Conservation (phyloP, 2,888 invertebrate species). For the Lordiphosa fenestrarum region DNA sequence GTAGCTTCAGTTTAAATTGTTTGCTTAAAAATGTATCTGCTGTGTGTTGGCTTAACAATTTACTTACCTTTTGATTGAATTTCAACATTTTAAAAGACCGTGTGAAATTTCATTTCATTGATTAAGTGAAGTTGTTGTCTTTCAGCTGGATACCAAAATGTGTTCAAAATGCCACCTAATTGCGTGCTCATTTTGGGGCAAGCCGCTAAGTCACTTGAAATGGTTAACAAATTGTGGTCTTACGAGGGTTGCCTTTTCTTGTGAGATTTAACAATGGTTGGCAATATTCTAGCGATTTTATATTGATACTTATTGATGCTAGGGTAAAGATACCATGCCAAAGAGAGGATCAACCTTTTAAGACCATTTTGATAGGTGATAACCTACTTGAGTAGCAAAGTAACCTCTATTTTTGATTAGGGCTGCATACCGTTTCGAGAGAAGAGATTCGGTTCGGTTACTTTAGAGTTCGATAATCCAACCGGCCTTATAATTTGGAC, state of each 20-base stretch:
- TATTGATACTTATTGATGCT: too few relatives aligned
- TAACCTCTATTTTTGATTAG: too few relatives aligned
- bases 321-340: too few relatives aligned
- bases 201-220: constrained; percentile 32
- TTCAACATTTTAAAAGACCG: constrained; percentile 30
- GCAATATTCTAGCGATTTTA: too few relatives aligned
- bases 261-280: too few relatives aligned
- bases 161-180: constrained; percentile 62
- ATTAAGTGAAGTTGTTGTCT: constrained; percentile 37
- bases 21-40: constrained; percentile 14
- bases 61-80: constrained; percentile 28
- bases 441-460: too few relatives aligned
- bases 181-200: constrained; percentile 54
- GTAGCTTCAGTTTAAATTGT: constrained; percentile 32
- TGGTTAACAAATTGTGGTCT: constrained; percentile 5
- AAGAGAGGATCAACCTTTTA: too few relatives aligned
- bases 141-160: constrained; percentile 56
- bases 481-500: too few relatives aligned
- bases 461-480: too few relatives aligned
- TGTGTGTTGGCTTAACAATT: constrained; percentile 2
- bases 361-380: too few relatives aligned
- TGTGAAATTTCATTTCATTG: constrained; percentile 35
- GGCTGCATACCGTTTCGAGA: too few relatives aligned
- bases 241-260: neutral
- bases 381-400: too few relatives aligned